phyloP scores from a whole-genome alignment of 2,888 invertebrate species.

The Smittia aterrima region DNA sequence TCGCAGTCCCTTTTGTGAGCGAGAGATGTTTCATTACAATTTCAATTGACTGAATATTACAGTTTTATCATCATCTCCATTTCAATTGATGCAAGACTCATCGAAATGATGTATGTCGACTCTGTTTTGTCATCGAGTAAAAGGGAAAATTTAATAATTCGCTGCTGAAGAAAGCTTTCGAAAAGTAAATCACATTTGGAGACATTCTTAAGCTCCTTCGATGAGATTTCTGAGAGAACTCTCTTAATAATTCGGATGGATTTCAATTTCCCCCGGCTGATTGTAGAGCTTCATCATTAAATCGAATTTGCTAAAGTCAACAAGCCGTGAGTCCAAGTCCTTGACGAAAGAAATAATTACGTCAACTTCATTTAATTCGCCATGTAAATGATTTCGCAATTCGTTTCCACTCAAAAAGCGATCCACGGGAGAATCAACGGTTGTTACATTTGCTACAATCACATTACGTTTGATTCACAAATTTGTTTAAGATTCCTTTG shows the following conservation, averaged over 20 bases:
- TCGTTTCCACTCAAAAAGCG: not conserved
- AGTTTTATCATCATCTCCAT: constrained; percentile 31
- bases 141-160: no score
- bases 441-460: not conserved
- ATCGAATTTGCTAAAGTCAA: no score
- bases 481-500: constrained; percentile 34
- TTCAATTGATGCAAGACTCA: not conserved
- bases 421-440: not conserved
- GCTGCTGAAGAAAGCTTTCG: no score
- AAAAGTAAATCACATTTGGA: no score
- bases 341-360: not conserved
- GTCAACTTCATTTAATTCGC: not conserved
- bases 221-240: no score
- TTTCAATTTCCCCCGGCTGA: no score
- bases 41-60: not conserved
- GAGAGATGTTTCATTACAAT: not conserved
- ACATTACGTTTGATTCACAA: constrained; percentile 12
- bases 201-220: no score
- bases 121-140: no score
- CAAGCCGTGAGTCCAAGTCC: no score
- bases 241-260: no score
- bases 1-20: no score
- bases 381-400: constrained; percentile 6
- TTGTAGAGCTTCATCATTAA: no score
- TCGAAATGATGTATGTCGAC: not conserved